A percentile compares a stretch with the other conserved stretches of the same genome.
Evolutionary conservation across 2,113 vertebrate genomes (phyloP).

Genomic region (Ctenodactylus gundi): DNA sequence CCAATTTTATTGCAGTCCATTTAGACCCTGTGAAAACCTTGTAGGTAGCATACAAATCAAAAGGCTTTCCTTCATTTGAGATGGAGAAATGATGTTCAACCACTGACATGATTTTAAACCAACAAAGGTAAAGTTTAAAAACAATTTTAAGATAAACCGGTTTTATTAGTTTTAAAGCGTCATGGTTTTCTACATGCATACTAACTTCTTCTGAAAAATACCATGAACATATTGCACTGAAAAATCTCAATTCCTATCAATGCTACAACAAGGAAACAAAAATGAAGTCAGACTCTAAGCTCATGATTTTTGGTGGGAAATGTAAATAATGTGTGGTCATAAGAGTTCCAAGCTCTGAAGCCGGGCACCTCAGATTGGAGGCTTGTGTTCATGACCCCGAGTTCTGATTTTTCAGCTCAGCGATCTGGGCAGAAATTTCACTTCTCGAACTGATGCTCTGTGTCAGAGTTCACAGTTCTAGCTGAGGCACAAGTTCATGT

Average conservation of each 20-base stretch:
- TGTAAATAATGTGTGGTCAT: not conserved
- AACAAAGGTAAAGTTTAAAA: not conserved
- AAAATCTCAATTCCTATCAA: not conserved
- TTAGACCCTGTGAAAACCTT: conserved; percentile 18
- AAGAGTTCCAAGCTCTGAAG: not conserved
- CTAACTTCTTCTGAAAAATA: not conserved
- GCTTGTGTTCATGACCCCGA: not conserved
- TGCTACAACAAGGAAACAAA: not conserved
- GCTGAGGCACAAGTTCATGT: not conserved
- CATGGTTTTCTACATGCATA: not conserved
- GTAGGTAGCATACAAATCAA: not conserved
- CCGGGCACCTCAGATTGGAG: not conserved
- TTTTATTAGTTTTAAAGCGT: not conserved
- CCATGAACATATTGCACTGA: not conserved
- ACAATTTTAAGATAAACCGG: not conserved
- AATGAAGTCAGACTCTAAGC: not conserved
- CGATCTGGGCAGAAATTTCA: not conserved
- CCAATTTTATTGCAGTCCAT: not conserved
- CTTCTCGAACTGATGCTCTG: not conserved
- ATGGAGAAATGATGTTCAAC: not conserved
- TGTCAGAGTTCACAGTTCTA: not conserved
- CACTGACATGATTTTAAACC: not conserved
- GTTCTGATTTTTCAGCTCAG: not conserved
- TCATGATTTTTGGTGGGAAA: not conserved
- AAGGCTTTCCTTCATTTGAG: not conserved